phyloP scores from a whole-genome alignment of 2,113 vertebrate species.

The Apteryx mantelli region DNA sequence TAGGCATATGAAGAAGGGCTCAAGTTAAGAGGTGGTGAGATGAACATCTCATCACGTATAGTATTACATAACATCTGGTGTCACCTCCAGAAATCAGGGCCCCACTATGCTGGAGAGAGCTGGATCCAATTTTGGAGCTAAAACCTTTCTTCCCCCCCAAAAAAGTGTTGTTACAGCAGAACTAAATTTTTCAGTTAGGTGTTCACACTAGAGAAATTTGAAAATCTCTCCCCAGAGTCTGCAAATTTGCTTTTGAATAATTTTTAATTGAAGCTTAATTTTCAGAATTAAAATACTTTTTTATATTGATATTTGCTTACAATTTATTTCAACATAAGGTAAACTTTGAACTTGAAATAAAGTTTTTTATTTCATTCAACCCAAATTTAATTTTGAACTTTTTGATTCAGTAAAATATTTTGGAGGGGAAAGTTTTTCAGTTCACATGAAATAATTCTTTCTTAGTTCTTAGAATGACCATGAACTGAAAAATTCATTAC shows the following conservation, averaged over 20 bases:
- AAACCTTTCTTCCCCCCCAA: not conserved
- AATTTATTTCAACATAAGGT: not conserved
- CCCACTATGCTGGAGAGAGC: not conserved
- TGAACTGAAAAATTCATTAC: not conserved
- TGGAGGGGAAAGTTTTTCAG: not conserved
- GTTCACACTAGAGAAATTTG: not conserved
- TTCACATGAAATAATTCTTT: not conserved
- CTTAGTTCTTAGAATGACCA: not conserved
- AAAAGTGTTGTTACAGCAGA: not conserved
- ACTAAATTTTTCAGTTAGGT: not conserved
- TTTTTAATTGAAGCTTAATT: not conserved
- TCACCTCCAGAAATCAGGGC: not conserved
- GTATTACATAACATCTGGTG: not conserved
- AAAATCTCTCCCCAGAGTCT: not conserved
- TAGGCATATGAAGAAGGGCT: accelerated
- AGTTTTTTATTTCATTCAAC: not conserved
- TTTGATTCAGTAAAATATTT: not conserved
- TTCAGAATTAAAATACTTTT: not conserved
- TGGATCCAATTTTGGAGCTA: not conserved
- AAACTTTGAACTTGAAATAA: not conserved
- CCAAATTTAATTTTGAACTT: not conserved
- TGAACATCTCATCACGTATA: not conserved
- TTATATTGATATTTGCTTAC: not conserved
- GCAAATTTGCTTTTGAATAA: not conserved
- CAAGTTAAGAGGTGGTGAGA: not conserved